Base-by-base conservation (phyloP, 2,888 invertebrate genomes). In the Lepetodrilus schrolli region DNA sequence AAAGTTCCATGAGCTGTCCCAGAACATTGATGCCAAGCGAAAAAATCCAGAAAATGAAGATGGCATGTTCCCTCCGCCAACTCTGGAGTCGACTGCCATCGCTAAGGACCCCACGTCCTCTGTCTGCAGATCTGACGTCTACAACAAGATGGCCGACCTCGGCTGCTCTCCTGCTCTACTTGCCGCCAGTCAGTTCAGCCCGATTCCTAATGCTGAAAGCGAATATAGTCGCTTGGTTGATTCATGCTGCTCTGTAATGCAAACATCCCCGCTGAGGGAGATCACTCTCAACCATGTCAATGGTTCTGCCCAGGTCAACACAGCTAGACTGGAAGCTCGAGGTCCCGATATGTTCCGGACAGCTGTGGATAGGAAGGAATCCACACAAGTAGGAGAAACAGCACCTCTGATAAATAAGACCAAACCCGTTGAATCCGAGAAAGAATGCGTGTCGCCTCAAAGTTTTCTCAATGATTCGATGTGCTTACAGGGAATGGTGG, bases 61-160 rank as follows among this genome's bases (percentile, higher is more conserved):
- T 17, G 20, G 13, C 5, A 4, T 17, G 26, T 65, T 65, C 17
- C 66, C 76, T 2, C 78, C 78, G 10, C 72, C 79, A n/a, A 71
- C 76, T 4, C 58, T 78, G 48, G 78, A 79, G 38, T 78, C 78
- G 10, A 79, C 79, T 0, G 66, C 76, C 7, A 78, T 79, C 38
- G 20, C 66, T 34, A 50, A 50, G 34, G 48, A 34, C n/a, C 17
- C 34, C 7, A 34, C 26, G 4, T 34, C 70, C 4, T 34, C 43
- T 20, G 20, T 17, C 48, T 70, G 43, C 26, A 23, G 68, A 47
- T 68, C 68, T 5, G 34, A 30, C 7, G 58, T 58, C 1, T 58
- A 58, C 30, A 47, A 43, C 13, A 68, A 68, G 13, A 68, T 68
- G 68, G 20, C 68, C 1, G 68, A 68, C 47, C 5, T 68, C 2